Evolutionary conservation across 2,797 vertebrate species (phyloP).

Genomic region (Neosilurus mollespiculum): DNA sequence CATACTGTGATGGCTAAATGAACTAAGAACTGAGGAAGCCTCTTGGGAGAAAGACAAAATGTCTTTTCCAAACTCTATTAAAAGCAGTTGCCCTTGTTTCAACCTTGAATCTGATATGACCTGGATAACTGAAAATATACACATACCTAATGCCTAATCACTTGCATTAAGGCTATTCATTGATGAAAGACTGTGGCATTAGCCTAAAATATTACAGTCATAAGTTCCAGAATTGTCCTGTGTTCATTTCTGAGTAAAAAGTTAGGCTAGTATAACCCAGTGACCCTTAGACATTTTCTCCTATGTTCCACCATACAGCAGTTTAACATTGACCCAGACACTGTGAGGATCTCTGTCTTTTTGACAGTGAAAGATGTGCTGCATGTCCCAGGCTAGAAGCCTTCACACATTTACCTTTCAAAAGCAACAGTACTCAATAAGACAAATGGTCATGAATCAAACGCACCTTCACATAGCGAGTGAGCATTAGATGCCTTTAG

Average conservation of each 20-base stretch:
- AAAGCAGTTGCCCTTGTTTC: no score
- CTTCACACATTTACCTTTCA: constrained; percentile 52
- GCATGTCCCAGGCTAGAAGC: constrained; percentile 48
- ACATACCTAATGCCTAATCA: constrained; percentile 36
- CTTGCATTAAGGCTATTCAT: constrained; percentile 38
- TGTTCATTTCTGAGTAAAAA: neutral
- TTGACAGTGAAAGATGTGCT: constrained; percentile 60
- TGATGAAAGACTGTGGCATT: constrained; percentile 51
- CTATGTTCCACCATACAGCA: constrained; percentile 42
- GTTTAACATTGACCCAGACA: constrained; percentile 48
- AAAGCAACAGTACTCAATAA: constrained; percentile 58
- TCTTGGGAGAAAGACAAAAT: no score
- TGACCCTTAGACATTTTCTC: constrained; percentile 34
- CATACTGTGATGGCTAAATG: no score
- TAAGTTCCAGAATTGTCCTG: neutral
- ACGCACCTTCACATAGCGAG: constrained; percentile 47
- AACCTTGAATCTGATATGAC: no score
- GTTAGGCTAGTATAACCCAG: constrained; percentile 24
- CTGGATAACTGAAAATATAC: no score
- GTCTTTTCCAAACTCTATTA: no score
- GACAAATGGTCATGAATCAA: constrained; percentile 57
- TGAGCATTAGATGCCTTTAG: constrained; percentile 20
- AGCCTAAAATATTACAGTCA: neutral
- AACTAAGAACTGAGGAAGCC: no score
- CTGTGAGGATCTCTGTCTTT: constrained; percentile 51